These are phyloP conservation scores for Corythaixoides concolor DNA, from an alignment of 2,113 vertebrate genomes.

Conservation along the genomic window DNA sequence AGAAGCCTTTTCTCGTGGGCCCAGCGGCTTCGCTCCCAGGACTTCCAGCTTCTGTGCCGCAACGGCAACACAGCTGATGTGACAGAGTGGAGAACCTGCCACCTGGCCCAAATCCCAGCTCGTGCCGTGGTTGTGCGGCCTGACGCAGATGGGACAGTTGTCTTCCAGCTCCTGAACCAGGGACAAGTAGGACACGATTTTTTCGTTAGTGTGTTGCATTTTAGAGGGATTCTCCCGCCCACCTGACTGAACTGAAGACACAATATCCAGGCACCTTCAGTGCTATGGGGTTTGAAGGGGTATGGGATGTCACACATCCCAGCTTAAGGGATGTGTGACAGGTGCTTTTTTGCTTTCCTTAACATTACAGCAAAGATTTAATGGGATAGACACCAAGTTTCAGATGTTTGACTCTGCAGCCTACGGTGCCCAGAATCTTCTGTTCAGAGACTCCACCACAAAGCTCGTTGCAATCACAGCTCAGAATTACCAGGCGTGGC, in stretches of 20 bases:
- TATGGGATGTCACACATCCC: background rate
- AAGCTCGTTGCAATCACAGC: constrained; percentile 70
- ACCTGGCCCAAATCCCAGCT: constrained; percentile 84
- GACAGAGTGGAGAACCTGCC: constrained; percentile 79
- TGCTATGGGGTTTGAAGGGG: background rate
- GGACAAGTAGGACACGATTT: constrained; percentile 78
- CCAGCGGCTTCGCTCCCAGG: constrained; percentile 56
- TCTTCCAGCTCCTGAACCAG: constrained; percentile 83
- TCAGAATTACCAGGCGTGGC: constrained; percentile 83
- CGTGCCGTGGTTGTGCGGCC: constrained; percentile 82
- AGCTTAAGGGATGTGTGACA: background rate
- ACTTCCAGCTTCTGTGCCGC: constrained; percentile 88
- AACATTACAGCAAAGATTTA: constrained; percentile 70
- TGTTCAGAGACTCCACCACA: constrained; percentile 85
- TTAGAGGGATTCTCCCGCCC: background rate
- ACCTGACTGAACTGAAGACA: background rate
- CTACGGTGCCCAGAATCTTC: constrained; percentile 75
- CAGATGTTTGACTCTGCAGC: constrained; percentile 82
- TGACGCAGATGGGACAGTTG: constrained; percentile 64
- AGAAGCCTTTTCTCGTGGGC: constrained; percentile 74
- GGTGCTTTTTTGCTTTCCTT: background rate
- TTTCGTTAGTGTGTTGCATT: background rate
- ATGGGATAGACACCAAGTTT: constrained; percentile 74
- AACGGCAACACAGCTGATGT: constrained; percentile 78
- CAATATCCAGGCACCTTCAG: background rate